These are phyloP conservation scores for Syngnathoides biaculeatus DNA, from an alignment of 2,113 vertebrate species.

Conservation along the genomic window DNA sequence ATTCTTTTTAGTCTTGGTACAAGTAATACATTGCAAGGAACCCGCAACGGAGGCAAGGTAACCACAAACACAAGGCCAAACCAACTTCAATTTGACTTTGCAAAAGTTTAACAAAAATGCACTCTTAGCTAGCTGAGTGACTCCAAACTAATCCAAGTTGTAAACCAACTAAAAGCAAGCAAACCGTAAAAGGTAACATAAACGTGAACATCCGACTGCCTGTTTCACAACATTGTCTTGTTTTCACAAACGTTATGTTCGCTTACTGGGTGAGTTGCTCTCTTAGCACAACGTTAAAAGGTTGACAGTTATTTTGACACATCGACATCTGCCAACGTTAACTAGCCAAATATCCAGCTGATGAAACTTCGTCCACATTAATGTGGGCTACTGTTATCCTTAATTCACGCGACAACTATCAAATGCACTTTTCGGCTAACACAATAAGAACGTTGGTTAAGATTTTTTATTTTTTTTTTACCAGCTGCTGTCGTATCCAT, in stretches of 20 bases:
- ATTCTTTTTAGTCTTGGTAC: background rate
- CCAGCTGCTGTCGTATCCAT: constrained; percentile 96
- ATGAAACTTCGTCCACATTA: constrained; percentile 37
- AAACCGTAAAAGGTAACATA: constrained; percentile 5
- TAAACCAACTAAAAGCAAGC: background rate
- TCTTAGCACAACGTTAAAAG: constrained; percentile 30
- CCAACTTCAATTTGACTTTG: constrained; percentile 13
- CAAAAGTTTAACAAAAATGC: constrained; percentile 11
- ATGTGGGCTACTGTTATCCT: background rate
- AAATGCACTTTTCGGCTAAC: background rate
- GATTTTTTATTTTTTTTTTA: constrained; percentile 57
- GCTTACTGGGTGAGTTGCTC: constrained; percentile 20
- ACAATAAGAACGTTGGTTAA: background rate
- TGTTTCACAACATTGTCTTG: background rate
- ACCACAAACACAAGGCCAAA: background rate
- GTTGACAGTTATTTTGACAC: constrained; percentile 36
- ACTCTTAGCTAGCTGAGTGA: background rate
- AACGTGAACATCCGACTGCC: background rate
- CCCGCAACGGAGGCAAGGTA: no score
- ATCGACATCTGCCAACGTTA: constrained; percentile 15
- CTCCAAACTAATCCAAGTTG: background rate
- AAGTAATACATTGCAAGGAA: background rate
- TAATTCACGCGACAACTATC: accelerated
- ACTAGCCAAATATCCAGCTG: constrained; percentile 7
- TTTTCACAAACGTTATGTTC: background rate